Conservation (phyloP, 2,797 vertebrate genomes). For the Characodon lateralis region DNA sequence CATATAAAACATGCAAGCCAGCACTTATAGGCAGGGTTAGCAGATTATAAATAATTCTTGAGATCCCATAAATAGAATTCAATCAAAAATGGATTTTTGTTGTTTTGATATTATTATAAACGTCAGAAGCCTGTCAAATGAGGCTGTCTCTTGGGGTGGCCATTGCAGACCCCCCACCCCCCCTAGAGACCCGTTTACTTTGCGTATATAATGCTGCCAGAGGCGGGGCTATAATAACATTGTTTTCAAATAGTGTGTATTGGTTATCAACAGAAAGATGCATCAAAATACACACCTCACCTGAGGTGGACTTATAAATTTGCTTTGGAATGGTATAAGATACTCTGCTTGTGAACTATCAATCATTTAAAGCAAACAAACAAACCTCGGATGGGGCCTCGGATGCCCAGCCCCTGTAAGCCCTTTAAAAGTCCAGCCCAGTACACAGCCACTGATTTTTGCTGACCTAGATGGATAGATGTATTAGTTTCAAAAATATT, state of each 20-base stretch:
- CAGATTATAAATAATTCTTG: neutral
- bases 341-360: too few species aligned
- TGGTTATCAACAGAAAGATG: neutral
- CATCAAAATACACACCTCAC: neutral
- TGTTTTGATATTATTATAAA: neutral
- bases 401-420: neutral
- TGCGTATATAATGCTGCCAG: too few species aligned
- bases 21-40: neutral
- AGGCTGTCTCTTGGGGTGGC: neutral
- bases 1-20: neutral
- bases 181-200: too few species aligned
- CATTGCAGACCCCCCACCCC: conserved; percentile 13
- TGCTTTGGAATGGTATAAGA: neutral
- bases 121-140: neutral
- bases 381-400: too few species aligned
- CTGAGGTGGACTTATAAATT: neutral
- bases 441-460: neutral
- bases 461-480: neutral
- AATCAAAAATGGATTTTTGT: neutral
- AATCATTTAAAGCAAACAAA: too few species aligned
- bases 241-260: neutral
- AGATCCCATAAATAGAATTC: neutral
- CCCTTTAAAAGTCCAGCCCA: neutral
- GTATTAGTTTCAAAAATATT: neutral
- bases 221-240: too few species aligned